Evolutionary conservation across 2,113 vertebrate genomes (phyloP).

Genomic region (Tor tambroides): DNA sequence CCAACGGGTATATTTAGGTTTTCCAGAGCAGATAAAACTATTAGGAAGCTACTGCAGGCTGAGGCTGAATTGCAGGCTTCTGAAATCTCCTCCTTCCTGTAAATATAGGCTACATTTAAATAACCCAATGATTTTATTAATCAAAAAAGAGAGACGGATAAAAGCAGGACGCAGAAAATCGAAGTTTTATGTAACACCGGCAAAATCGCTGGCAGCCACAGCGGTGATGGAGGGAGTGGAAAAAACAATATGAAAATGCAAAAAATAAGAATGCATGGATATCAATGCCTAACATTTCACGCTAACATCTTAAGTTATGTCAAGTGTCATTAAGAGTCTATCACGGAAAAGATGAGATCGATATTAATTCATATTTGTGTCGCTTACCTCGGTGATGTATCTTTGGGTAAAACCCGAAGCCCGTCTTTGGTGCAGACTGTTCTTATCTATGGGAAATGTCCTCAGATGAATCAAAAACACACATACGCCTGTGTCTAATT

Average conservation of each 20-base stretch:
- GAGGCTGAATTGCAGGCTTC: neutral
- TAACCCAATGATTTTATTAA: slow-evolving; percentile 13
- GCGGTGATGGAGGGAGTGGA: slow-evolving; percentile 2
- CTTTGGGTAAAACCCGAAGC: slow-evolving; percentile 14
- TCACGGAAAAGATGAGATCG: neutral
- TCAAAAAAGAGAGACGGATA: neutral
- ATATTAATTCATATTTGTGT: neutral
- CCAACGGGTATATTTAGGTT: neutral
- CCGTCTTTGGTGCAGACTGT: slow-evolving; percentile 39
- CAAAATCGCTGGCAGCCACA: slow-evolving; percentile 10
- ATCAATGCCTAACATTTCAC: slow-evolving; percentile 31
- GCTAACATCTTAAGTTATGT: slow-evolving; percentile 40
- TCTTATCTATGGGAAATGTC: slow-evolving; percentile 21
- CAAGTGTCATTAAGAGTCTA: neutral
- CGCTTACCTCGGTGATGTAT: slow-evolving; percentile 13
- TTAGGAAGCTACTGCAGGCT: neutral
- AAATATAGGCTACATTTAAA: slow-evolving; percentile 13
- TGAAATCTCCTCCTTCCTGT: neutral
- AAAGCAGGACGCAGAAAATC: slow-evolving; percentile 21
- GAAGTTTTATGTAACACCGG: slow-evolving; percentile 44
- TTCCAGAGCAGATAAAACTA: slow-evolving; percentile 15
- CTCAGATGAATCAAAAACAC: slow-evolving; percentile 31
- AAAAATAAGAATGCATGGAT: neutral
- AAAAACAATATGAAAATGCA: neutral
- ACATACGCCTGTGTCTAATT: slow-evolving; percentile 13